Percentiles rank a stretch among this genome's conserved stretches.
Conservation (phyloP, 2,797 vertebrate genomes). For the Pelochelys cantorii region DNA sequence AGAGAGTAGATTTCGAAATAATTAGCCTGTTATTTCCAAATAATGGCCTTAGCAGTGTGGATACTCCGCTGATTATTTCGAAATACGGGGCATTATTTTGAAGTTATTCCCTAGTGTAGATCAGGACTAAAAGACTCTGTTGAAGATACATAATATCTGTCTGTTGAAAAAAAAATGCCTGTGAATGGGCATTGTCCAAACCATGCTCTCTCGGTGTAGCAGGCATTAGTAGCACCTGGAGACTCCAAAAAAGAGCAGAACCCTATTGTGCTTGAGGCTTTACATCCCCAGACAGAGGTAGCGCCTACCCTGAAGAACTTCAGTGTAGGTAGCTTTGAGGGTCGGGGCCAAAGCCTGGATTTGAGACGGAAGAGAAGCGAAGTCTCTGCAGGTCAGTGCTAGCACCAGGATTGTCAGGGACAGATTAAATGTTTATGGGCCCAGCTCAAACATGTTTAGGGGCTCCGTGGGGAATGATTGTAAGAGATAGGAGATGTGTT, state of each 20-base stretch:
- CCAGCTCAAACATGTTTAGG: too few relatives aligned
- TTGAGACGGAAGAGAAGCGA: background rate
- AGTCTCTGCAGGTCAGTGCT: background rate
- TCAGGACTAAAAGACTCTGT: background rate
- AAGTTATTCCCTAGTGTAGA: too few relatives aligned
- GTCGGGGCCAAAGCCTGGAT: background rate
- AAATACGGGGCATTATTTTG: too few relatives aligned
- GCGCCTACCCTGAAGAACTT: background rate
- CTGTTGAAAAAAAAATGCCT: background rate
- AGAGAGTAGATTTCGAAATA: too few relatives aligned
- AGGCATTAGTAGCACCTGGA: background rate
- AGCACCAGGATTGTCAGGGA: background rate
- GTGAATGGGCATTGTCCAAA: background rate
- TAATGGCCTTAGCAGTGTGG: too few relatives aligned
- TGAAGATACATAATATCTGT: background rate
- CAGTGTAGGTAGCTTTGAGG: background rate
- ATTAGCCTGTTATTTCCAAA: too few relatives aligned
- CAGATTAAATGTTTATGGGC: too few relatives aligned
- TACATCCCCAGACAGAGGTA: background rate
- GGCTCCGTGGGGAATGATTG: too few relatives aligned
- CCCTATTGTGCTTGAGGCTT: background rate
- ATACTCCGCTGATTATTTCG: too few relatives aligned
- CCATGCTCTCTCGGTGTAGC: background rate
- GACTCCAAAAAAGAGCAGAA: background rate
- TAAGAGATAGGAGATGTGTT: too few relatives aligned